A percentile compares a stretch with the other conserved stretches of the same genome.
phyloP scores from a whole-genome alignment of 2,888 invertebrate species.

The Laothoe populi region DNA sequence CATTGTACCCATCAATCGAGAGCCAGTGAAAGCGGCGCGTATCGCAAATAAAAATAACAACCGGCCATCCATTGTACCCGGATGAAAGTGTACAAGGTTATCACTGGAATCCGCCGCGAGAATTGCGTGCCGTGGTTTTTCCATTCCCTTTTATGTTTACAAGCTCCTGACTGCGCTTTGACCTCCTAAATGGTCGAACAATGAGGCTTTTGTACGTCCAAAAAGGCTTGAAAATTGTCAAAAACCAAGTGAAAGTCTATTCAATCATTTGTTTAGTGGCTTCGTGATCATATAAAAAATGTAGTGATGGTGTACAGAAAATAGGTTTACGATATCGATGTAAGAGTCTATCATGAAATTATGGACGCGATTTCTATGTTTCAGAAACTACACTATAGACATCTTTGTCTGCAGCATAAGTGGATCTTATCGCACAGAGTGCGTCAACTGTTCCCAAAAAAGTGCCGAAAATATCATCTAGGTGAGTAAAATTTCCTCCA shows the following conservation, averaged over 20 bases:
- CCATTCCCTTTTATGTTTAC: conserved; percentile 17
- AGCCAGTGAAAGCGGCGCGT: conserved; percentile 68
- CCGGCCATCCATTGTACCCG: conserved; percentile 54
- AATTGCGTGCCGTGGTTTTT: conserved; percentile 9
- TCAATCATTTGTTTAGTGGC: background rate
- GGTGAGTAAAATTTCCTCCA: too few species aligned
- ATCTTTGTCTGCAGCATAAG: too few species aligned
- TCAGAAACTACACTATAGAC: too few species aligned
- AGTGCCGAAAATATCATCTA: too few species aligned
- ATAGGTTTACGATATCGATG: too few species aligned
- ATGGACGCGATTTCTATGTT: too few species aligned
- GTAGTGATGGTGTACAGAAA: background rate
- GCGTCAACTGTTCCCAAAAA: too few species aligned
- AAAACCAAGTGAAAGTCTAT: conserved; percentile 10
- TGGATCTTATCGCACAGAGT: too few species aligned
- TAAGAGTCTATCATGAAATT: too few species aligned
- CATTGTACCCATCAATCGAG: conserved; percentile 55
- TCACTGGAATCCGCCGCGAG: conserved; percentile 17
- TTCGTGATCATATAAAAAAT: background rate
- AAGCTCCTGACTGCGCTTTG: conserved; percentile 23
- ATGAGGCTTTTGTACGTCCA: background rate
- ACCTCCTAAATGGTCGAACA: conserved; percentile 8
- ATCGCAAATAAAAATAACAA: conserved; percentile 60
- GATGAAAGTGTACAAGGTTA: conserved; percentile 60
- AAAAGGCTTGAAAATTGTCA: background rate